Evolutionary conservation across 2,888 invertebrate species (phyloP), one percentile per base, ranked within the genome.

Genomic region (Drosophila infuscata): DNA sequence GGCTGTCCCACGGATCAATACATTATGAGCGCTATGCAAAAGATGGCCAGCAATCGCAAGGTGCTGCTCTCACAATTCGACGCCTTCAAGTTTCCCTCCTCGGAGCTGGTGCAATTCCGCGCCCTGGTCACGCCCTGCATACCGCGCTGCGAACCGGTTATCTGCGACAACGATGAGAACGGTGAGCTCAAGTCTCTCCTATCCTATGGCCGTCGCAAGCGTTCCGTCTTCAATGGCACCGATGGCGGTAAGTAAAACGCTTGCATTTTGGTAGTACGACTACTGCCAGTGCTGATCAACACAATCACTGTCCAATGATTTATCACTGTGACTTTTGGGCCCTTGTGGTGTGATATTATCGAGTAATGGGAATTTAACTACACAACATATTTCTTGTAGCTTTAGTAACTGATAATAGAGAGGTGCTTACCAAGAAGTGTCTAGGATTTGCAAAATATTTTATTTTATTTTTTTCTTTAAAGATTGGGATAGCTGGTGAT

Each of bases 41-140:
- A 97, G 93, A 96, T 97, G 60, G 94, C 95, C 61, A 94, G 95
- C 89, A 95, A 96, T 82, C 96, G 96, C 94, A 97, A 97, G 95
- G 96, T 97, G 91, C 94, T 98, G 81, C 94, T 97, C 79, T 97
- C 98, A 60, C 96, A 97, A 94, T 98, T 98, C 94, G 98, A 98
- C 93, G 98, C 98, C 56, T 98, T 98, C 95, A 98, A 98, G 93
- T 98, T 98, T 94, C 98, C 98, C 60, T 97, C 98, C 68, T 97
- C 97, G 25, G 98, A 98, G 93, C 96, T 98, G 71, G 98, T 98
- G 30, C 98, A 98, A 92, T 98, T 98, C 96, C 96, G 98, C 83
- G 98, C 98, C 49, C 94, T 98, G 90, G 98, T 98, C 63, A 98
- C 98, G 17, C 98, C 98, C 11, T 98, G 98, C 93, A 96, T 98